These are phyloP conservation scores for Sinocyclocheilus maitianheensis DNA, from an alignment of 2,113 vertebrate genomes.

Conservation along the genomic window DNA sequence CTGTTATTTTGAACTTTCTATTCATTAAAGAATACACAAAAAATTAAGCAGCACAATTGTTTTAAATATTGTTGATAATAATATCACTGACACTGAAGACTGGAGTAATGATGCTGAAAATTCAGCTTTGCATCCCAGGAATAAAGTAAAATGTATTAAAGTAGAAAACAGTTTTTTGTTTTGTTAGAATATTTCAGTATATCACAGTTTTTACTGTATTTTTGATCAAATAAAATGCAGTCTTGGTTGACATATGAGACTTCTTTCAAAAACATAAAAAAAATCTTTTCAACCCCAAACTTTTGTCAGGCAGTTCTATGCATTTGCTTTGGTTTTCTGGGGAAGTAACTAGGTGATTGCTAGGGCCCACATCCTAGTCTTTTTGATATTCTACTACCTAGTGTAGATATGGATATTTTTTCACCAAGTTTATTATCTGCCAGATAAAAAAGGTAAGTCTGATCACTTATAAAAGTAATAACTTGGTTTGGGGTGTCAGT, in stretches of 20 bases:
- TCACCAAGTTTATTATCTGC: neutral
- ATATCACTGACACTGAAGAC: neutral
- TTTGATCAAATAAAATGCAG: neutral
- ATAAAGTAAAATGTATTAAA: neutral
- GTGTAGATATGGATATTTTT: neutral
- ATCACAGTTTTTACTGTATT: neutral
- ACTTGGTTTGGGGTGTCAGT: neutral
- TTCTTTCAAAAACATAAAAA: neutral
- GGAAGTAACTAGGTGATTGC: neutral
- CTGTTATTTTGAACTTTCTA: neutral
- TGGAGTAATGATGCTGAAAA: neutral
- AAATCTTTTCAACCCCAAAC: neutral
- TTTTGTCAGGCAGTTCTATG: neutral
- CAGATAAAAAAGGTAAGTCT: neutral
- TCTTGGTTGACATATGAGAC: neutral
- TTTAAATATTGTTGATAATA: no score
- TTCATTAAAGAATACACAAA: neutral
- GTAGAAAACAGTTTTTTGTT: neutral
- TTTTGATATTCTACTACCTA: neutral
- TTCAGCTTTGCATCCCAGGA: neutral
- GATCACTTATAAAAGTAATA: neutral
- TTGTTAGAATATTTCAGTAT: neutral
- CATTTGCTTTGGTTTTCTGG: neutral
- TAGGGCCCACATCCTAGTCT: neutral
- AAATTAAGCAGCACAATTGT: neutral